phyloP scores from a whole-genome alignment of 2,113 vertebrate genomes.

The Neomonachus schauinslandi region DNA sequence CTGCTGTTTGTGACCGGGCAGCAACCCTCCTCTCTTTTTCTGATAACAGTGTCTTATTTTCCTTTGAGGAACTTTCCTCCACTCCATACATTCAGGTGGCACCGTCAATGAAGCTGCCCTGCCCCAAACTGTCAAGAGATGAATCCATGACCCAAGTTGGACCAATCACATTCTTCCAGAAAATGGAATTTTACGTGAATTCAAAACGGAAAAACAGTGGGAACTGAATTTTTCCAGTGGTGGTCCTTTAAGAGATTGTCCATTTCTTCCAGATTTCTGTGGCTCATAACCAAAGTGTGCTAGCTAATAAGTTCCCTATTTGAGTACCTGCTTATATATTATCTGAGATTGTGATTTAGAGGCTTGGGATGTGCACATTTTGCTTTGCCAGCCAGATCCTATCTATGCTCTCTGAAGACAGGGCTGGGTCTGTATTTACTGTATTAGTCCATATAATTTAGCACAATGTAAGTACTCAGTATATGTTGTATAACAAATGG shows the following conservation, averaged over 20 bases:
- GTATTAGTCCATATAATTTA: conserved; percentile 31
- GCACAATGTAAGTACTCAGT: conserved; percentile 14
- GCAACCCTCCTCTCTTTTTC: neutral
- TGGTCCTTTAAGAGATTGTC: neutral
- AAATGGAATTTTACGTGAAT: conserved; percentile 43
- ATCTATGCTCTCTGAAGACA: neutral
- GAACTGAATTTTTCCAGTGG: neutral
- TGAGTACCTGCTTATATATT: neutral
- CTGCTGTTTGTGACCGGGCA: neutral
- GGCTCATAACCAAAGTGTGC: neutral
- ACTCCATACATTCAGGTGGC: neutral
- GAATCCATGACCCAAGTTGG: neutral
- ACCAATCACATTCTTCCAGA: neutral
- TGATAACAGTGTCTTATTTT: neutral
- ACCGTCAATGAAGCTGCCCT: neutral
- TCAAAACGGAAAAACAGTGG: conserved; percentile 45
- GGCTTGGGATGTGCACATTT: neutral
- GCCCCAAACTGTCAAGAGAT: neutral
- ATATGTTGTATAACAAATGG: conserved; percentile 4
- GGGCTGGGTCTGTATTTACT: neutral
- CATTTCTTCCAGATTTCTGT: conserved; percentile 33
- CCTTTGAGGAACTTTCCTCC: conserved; percentile 12
- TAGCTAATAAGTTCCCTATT: neutral
- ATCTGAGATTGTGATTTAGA: neutral
- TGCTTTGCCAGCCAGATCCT: conserved; percentile 10